phyloP scores from a whole-genome alignment of 2,888 invertebrate genomes.

The Micoletzkya japonica region DNA sequence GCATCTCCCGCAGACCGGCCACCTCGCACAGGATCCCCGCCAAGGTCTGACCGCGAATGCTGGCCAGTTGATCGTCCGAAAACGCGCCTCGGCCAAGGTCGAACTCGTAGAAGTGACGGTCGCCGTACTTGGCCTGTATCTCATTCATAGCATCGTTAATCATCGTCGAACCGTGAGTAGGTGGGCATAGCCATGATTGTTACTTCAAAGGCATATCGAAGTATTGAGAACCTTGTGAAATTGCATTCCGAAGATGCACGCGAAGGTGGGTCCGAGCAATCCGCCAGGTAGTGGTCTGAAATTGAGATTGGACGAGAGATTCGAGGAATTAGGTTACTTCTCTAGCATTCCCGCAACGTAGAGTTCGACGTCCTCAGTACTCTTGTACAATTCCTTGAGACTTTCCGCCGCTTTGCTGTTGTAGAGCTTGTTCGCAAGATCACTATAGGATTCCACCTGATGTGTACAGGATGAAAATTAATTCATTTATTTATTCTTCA shows the following conservation, averaged over 20 bases:
- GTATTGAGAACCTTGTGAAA: constrained; percentile 49
- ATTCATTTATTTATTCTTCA: too few relatives aligned
- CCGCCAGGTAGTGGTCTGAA: constrained; percentile 51
- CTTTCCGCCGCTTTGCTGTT: too few relatives aligned
- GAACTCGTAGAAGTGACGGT: constrained; percentile 31
- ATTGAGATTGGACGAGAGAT: background rate
- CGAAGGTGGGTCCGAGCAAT: constrained; percentile 58
- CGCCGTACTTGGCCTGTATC: constrained; percentile 36
- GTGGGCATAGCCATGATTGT: too few relatives aligned
- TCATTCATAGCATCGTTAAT: too few relatives aligned
- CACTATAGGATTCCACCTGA: too few relatives aligned
- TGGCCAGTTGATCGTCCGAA: constrained; percentile 32
- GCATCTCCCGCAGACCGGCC: constrained; percentile 3
- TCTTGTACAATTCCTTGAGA: constrained; percentile 16
- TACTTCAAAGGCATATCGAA: background rate
- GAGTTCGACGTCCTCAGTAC: constrained; percentile 31
- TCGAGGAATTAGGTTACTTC: background rate
- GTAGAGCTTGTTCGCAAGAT: too few relatives aligned
- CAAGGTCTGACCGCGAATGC: constrained; percentile 29
- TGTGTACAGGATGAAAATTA: too few relatives aligned
- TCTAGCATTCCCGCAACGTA: background rate
- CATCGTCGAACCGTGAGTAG: too few relatives aligned
- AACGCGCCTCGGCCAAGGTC: constrained; percentile 25
- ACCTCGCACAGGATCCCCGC: constrained; percentile 24
- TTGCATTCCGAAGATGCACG: constrained; percentile 58